Percentiles rank a stretch among this genome's conserved stretches.
Conservation (phyloP, 2,888 invertebrate species). For the Rosalia funebris region DNA sequence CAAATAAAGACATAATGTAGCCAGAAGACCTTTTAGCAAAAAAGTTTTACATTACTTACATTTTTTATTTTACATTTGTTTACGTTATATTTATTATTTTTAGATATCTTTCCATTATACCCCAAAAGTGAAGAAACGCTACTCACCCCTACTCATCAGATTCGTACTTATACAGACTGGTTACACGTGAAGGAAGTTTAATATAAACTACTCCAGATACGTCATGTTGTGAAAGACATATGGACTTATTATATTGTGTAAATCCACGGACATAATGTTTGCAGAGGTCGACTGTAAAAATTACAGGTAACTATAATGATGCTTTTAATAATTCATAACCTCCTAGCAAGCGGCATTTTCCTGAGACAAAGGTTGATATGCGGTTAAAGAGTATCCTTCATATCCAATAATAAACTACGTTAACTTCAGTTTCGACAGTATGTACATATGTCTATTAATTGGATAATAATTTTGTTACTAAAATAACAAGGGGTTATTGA, state of each 20-base stretch:
- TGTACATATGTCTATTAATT: not conserved
- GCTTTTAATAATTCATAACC: constrained; percentile 38
- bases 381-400: constrained; percentile 10
- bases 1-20: too few relatives aligned
- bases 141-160: constrained; percentile 29
- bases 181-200: constrained; percentile 26
- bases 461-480: not conserved
- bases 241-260: constrained; percentile 49
- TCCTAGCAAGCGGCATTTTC: constrained; percentile 27
- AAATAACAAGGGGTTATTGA: too few relatives aligned
- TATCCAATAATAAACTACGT: constrained; percentile 11
- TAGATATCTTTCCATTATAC: too few relatives aligned
- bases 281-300: constrained; percentile 44
- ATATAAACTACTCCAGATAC: constrained; percentile 45
- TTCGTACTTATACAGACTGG: constrained; percentile 18
- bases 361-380: constrained; percentile 22
- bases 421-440: not conserved
- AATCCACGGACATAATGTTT: constrained; percentile 44
- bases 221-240: constrained; percentile 46
- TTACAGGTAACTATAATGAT: constrained; percentile 34
- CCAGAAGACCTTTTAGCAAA: too few relatives aligned
- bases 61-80: too few relatives aligned
- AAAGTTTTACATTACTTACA: too few relatives aligned
- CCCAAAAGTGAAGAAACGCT: too few relatives aligned
- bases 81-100: too few relatives aligned